Conservation (phyloP, 2,888 invertebrate species). For the Drosophila maculinotata region DNA sequence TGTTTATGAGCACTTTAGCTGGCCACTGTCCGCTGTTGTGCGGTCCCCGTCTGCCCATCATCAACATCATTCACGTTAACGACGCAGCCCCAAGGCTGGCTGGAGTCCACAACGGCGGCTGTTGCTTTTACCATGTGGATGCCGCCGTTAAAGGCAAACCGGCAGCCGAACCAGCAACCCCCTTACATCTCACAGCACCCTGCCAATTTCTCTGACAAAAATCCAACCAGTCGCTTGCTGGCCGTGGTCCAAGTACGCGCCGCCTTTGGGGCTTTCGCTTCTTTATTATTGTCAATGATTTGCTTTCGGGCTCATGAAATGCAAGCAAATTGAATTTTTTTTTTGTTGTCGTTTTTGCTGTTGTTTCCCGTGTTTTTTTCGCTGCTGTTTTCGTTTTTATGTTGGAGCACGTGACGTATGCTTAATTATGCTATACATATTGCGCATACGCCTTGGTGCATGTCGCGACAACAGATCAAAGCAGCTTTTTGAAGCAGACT, state of each 20-base stretch:
- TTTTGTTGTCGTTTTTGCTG: conserved; percentile 16
- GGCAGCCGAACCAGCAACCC: neutral
- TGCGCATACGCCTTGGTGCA: conserved; percentile 47
- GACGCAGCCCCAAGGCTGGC: conserved; percentile 29
- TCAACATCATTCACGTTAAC: conserved; percentile 79
- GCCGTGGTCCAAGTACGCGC: conserved; percentile 44
- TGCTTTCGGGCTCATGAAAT: conserved; percentile 77
- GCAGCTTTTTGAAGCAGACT: neutral
- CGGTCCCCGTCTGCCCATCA: conserved; percentile 67
- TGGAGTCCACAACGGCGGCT: conserved; percentile 40
- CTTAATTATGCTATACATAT: conserved; percentile 52
- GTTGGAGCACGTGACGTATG: conserved; percentile 51
- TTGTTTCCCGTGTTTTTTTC: conserved; percentile 13
- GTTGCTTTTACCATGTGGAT: conserved; percentile 54
- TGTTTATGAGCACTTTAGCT: conserved; percentile 77
- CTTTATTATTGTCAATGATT: conserved; percentile 79
- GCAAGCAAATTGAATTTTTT: conserved; percentile 76
- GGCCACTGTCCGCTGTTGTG: conserved; percentile 60
- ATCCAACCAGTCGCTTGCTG: conserved; percentile 27
- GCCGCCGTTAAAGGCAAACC: conserved; percentile 2
- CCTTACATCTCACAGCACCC: too few relatives aligned
- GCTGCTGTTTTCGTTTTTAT: conserved; percentile 2
- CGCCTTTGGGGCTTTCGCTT: conserved; percentile 28
- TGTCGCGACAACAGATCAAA: conserved; percentile 13
- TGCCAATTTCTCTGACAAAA: neutral